Evolutionary conservation across 2,113 vertebrate genomes (phyloP).

Genomic region (Gambusia affinis): DNA sequence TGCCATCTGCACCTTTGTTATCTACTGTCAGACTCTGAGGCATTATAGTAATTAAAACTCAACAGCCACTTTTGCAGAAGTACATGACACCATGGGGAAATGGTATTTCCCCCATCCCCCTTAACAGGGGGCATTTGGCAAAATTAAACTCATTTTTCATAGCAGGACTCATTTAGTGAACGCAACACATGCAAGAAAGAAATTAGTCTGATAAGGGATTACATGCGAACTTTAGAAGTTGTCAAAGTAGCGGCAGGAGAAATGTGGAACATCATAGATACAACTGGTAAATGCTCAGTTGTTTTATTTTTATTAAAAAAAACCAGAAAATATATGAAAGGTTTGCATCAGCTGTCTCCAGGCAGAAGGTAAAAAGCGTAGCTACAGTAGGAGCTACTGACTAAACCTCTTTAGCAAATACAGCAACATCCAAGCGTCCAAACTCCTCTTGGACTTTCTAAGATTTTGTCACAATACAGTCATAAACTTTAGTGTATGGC

Average conservation of each 20-base stretch:
- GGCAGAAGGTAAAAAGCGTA: slow-evolving; percentile 11
- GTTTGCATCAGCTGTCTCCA: slow-evolving; percentile 32
- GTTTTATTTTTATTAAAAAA: background rate
- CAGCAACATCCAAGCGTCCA: too few relatives aligned
- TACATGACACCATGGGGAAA: slow-evolving; percentile 78
- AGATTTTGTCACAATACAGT: too few relatives aligned
- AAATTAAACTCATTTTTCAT: slow-evolving; percentile 83
- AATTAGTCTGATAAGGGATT: slow-evolving; percentile 67
- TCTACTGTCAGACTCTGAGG: slow-evolving; percentile 64
- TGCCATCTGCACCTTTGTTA: slow-evolving; percentile 48
- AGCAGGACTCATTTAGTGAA: slow-evolving; percentile 66
- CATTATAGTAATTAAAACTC: slow-evolving; percentile 80
- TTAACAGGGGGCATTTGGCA: slow-evolving; percentile 65
- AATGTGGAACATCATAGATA: background rate
- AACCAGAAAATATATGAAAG: slow-evolving; percentile 7
- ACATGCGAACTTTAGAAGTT: slow-evolving; percentile 45
- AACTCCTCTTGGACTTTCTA: too few relatives aligned
- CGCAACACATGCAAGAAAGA: slow-evolving; percentile 67
- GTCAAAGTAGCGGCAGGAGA: slow-evolving; percentile 18
- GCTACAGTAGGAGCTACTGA: background rate
- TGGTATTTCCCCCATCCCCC: slow-evolving; percentile 48
- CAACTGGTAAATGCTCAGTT: background rate
- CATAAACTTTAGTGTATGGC: too few relatives aligned
- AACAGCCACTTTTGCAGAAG: slow-evolving; percentile 71
- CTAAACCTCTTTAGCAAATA: background rate